phyloP scores from a whole-genome alignment of 2,797 vertebrate genomes.

The Ataeniobius toweri region DNA sequence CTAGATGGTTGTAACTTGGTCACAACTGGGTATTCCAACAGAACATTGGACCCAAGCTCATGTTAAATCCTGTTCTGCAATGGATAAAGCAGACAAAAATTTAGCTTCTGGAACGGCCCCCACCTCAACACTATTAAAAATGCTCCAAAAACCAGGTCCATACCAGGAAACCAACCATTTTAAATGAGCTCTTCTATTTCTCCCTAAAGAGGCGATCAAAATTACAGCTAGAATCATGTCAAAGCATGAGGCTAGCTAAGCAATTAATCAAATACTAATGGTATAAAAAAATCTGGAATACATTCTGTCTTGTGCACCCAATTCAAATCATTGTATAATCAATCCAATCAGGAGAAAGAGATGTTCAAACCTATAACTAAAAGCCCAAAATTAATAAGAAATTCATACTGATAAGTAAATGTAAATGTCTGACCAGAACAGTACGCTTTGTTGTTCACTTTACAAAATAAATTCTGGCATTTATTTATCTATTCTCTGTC shows the following conservation, averaged over 20 bases:
- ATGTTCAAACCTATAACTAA: not conserved
- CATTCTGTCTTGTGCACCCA: not conserved
- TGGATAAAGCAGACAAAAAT: not conserved
- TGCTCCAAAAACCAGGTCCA: not conserved
- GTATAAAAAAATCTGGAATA: not conserved
- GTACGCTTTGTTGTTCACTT: not conserved
- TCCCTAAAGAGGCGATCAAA: not conserved
- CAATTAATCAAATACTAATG: not conserved
- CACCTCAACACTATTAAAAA: not conserved
- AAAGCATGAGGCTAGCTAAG: not conserved
- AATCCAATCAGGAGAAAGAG: not conserved
- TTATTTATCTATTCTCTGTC: not conserved
- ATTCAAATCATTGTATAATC: not conserved
- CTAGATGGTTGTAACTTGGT: not conserved
- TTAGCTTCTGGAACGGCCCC: not conserved
- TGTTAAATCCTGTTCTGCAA: not conserved
- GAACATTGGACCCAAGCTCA: not conserved
- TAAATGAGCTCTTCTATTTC: not conserved
- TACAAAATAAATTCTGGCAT: slow-evolving; percentile 14
- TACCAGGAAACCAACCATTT: not conserved
- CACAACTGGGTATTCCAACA: not conserved
- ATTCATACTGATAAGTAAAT: not conserved
- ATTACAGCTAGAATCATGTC: not conserved
- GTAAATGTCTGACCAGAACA: not conserved
- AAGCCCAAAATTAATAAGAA: not conserved